Evolutionary conservation across 2,797 vertebrate species (phyloP).

Genomic region (Coracias cyanogaster): DNA sequence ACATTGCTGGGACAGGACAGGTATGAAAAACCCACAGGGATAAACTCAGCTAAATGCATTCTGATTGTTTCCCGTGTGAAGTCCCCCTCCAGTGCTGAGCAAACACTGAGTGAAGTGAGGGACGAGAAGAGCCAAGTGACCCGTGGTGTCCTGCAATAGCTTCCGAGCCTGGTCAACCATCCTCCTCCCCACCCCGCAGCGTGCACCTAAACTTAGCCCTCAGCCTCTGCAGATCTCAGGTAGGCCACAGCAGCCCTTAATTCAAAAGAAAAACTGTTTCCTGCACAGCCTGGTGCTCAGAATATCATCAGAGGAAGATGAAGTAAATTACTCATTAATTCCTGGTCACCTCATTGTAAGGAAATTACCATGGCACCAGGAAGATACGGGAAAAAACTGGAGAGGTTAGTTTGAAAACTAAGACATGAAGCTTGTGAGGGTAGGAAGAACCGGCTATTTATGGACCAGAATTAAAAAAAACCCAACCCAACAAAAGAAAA

Average conservation of each 20-base stretch:
- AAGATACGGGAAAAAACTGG: not conserved
- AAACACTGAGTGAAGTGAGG: fast-evolving
- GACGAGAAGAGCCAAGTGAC: not conserved
- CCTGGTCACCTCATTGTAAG: not conserved
- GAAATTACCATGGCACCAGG: not conserved
- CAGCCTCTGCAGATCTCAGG: constrained; percentile 4
- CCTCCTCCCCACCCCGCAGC: not conserved
- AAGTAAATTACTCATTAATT: constrained; percentile 33
- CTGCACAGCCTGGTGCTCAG: not conserved
- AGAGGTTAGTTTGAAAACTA: constrained; percentile 14
- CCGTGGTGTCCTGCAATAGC: not conserved
- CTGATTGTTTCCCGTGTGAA: not conserved
- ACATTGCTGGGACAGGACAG: not conserved
- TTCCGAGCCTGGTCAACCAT: constrained; percentile 17
- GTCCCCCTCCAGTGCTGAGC: fast-evolving
- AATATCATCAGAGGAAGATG: not conserved
- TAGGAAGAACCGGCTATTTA: not conserved
- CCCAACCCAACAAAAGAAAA: not conserved
- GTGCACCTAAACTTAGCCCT: constrained; percentile 40
- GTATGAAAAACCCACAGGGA: not conserved
- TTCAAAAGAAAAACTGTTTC: constrained; percentile 34
- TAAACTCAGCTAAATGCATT: not conserved
- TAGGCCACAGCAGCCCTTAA: constrained; percentile 23
- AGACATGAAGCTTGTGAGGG: not conserved
- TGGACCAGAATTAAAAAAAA: not conserved